These are phyloP conservation scores for Hermaeophaga mercurialis DNA, from an alignment of 2,888 invertebrate species.

Conservation along the genomic window DNA sequence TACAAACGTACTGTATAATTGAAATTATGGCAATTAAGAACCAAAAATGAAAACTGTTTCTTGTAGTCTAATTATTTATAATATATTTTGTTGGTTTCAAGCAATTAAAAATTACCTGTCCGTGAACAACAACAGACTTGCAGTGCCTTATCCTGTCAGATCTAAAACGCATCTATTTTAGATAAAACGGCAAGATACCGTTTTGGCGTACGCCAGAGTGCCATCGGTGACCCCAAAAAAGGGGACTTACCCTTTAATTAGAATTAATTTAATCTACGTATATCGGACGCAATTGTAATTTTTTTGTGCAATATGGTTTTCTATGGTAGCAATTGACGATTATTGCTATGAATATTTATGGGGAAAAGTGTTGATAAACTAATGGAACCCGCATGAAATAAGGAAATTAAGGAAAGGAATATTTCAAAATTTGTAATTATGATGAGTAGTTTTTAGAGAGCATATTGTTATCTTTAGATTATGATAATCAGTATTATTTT, in stretches of 20 bases:
- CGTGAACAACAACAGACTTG: too few relatives aligned
- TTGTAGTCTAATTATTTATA: too few relatives aligned
- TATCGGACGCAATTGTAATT: slow-evolving; percentile 12
- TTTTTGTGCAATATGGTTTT: slow-evolving; percentile 29
- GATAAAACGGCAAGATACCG: slow-evolving; percentile 45
- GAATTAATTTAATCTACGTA: slow-evolving; percentile 40
- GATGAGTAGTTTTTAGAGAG: neutral
- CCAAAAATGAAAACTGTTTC: too few relatives aligned
- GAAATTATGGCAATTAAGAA: too few relatives aligned
- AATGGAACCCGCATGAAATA: slow-evolving; percentile 26
- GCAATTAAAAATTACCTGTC: too few relatives aligned
- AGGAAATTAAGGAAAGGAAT: slow-evolving; percentile 11
- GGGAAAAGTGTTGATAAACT: slow-evolving; percentile 28
- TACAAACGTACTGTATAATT: too few relatives aligned
- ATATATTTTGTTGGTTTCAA: too few relatives aligned
- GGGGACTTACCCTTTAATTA: slow-evolving; percentile 33
- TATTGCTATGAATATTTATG: slow-evolving; percentile 33
- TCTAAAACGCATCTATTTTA: slow-evolving; percentile 56
- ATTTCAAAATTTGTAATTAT: slow-evolving; percentile 21
- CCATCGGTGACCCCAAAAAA: neutral
- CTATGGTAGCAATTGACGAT: slow-evolving; percentile 28
- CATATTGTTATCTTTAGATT: neutral
- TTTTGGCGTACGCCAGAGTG: neutral
- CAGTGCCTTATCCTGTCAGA: too few relatives aligned
- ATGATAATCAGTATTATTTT: neutral